Evolutionary conservation across 2,888 invertebrate species (phyloP).

Genomic region (Idaea dimidiata): DNA sequence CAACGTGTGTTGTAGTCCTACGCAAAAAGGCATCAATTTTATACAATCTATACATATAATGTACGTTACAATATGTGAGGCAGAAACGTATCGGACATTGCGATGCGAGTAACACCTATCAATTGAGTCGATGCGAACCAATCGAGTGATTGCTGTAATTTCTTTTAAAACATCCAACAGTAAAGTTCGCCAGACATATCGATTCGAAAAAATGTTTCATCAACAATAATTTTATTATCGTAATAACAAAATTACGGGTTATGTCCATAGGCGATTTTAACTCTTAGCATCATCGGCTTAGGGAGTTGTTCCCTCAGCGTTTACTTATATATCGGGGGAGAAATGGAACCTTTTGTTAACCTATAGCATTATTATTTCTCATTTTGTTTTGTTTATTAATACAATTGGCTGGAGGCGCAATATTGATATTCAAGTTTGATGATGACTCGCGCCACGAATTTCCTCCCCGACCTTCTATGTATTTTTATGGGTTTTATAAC

Average conservation of each 20-base stretch:
- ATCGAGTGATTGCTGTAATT: slow-evolving; percentile 75
- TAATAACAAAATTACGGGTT: slow-evolving; percentile 80
- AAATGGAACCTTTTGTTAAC: slow-evolving; percentile 81
- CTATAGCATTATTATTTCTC: slow-evolving; percentile 81
- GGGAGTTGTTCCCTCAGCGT: slow-evolving; percentile 58
- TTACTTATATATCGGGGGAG: slow-evolving; percentile 71
- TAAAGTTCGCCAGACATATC: slow-evolving; percentile 77
- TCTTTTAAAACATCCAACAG: slow-evolving; percentile 75
- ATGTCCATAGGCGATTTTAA: slow-evolving; percentile 60
- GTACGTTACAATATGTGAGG: neutral
- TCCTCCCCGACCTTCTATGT: slow-evolving; percentile 63
- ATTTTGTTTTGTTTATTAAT: slow-evolving; percentile 82
- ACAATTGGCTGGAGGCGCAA: slow-evolving; percentile 81
- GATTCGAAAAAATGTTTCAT: slow-evolving; percentile 80
- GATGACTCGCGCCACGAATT: slow-evolving; percentile 72
- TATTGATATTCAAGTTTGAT: slow-evolving; percentile 82
- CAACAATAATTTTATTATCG: slow-evolving; percentile 81
- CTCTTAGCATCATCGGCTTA: slow-evolving; percentile 61
- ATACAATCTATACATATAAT: neutral
- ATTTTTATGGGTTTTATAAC: slow-evolving; percentile 70
- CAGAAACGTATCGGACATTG: slow-evolving; percentile 29
- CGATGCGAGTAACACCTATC: slow-evolving; percentile 66
- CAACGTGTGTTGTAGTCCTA: neutral
- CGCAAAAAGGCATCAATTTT: neutral
- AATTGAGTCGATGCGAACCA: slow-evolving; percentile 61